Percentiles rank a stretch among this genome's conserved stretches.
Conservation (phyloP, 2,797 vertebrate species). For the Xenops minutus region DNA sequence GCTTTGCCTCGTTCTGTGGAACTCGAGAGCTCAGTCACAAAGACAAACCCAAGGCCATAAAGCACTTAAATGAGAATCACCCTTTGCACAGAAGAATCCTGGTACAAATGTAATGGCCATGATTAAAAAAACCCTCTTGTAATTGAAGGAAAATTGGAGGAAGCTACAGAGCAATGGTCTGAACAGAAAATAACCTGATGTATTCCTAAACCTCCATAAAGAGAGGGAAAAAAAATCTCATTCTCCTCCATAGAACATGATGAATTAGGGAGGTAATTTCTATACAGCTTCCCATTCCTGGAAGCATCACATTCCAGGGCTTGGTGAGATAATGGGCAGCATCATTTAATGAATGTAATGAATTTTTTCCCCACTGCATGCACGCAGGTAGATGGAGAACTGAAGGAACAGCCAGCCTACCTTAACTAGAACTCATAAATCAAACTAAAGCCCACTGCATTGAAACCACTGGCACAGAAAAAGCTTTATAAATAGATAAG, state of each 20-base stretch:
- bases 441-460: neutral
- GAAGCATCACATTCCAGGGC: neutral
- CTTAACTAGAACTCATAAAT: neutral
- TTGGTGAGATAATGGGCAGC: neutral
- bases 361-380: neutral
- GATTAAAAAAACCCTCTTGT: neutral
- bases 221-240: neutral
- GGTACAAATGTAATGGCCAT: neutral
- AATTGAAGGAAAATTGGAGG: neutral
- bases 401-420: neutral
- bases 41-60: neutral
- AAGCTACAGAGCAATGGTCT: neutral
- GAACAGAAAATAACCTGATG: neutral
- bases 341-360: neutral
- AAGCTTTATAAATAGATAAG: neutral
- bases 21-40: neutral
- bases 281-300: neutral
- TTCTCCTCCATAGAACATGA: rapidly evolving
- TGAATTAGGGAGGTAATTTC: neutral
- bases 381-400: neutral
- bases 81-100: neutral
- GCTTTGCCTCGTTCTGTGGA: neutral
- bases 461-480: neutral
- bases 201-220: neutral
- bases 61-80: neutral